A percentile compares a stretch with the other conserved stretches of the same genome.
phyloP scores from a whole-genome alignment of 1,140 invertebrate genomes.

The Trichonephila clavipes region DNA sequence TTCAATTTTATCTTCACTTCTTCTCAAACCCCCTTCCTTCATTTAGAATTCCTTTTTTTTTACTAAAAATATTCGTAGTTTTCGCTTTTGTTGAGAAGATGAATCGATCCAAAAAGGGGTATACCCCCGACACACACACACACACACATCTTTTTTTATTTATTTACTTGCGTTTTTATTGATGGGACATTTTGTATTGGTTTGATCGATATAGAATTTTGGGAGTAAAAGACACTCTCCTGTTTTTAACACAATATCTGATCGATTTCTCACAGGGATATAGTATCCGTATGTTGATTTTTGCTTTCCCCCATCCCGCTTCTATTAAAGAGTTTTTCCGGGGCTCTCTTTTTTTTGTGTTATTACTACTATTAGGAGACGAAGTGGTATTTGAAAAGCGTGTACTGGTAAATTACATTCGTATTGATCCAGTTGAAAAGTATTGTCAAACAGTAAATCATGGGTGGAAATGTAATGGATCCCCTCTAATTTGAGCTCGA shows the following conservation, averaged over 20 bases:
- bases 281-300: not conserved
- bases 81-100: slow-evolving; percentile 48
- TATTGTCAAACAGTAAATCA: too few relatives aligned
- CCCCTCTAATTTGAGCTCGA: too few relatives aligned
- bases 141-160: too few relatives aligned
- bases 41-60: not conserved
- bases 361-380: too few relatives aligned
- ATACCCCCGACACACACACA: too few relatives aligned
- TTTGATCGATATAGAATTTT: not conserved
- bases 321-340: not conserved
- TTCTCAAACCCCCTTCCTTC: not conserved
- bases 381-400: too few relatives aligned
- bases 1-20: slow-evolving; percentile 14
- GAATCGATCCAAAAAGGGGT: not conserved
- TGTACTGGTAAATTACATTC: too few relatives aligned
- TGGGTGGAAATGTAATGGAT: too few relatives aligned
- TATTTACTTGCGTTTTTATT: not conserved
- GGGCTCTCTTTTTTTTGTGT: not conserved
- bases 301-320: not conserved
- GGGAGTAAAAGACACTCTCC: not conserved
- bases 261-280: not conserved
- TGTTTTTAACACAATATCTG: not conserved
- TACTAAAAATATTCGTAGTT: not conserved
- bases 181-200: not conserved
- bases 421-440: too few relatives aligned